phyloP scores from a whole-genome alignment of 2,113 vertebrate genomes.

The Emydocephalus ijimae region DNA sequence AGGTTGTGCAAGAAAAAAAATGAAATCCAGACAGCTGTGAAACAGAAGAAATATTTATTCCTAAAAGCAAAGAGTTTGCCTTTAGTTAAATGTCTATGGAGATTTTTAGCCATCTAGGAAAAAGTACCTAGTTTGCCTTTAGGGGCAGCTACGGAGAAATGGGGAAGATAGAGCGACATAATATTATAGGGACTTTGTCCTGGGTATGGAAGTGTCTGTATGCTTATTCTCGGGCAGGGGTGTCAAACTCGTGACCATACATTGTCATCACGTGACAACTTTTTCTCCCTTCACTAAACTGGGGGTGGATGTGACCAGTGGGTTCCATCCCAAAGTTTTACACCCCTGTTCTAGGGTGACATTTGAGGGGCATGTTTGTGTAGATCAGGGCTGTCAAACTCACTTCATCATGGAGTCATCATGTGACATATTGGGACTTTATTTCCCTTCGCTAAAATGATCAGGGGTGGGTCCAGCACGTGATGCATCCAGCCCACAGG shows the following conservation, averaged over 20 bases:
- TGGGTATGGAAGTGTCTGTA: neutral
- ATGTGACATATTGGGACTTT: too few relatives aligned
- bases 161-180: neutral
- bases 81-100: neutral
- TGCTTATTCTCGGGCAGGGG: neutral
- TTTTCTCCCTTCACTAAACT: too few relatives aligned
- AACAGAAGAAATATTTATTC: neutral
- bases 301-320: too few relatives aligned
- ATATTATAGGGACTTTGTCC: neutral
- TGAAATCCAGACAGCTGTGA: neutral
- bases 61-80: neutral
- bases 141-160: neutral
- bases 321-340: too few relatives aligned
- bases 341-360: neutral
- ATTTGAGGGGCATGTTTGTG: neutral
- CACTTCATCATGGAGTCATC: too few relatives aligned
- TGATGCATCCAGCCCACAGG: too few relatives aligned
- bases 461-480: too few relatives aligned
- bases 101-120: neutral
- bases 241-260: too few relatives aligned
- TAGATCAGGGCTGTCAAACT: neutral
- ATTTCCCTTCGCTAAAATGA: too few relatives aligned
- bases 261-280: too few relatives aligned
- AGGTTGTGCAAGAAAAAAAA: neutral
- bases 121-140: neutral